A percentile compares a stretch with the other conserved stretches of the same genome.
phyloP scores from a whole-genome alignment of 2,888 invertebrate genomes.

The Branchipolynoe longqiensis region DNA sequence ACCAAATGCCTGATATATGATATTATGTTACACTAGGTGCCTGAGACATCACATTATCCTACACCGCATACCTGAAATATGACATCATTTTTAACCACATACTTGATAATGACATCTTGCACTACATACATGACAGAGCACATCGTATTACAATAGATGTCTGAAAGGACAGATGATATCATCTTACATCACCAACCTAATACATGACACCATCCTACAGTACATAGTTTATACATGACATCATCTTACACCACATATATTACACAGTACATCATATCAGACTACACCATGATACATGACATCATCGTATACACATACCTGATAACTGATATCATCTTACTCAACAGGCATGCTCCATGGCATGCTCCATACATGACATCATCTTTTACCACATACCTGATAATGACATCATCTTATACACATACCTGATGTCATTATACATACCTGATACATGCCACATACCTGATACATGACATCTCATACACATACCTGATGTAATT shows the following conservation, averaged over 20 bases:
- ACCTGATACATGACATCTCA: no score
- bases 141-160: constrained; percentile 66
- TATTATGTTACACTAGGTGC: background rate
- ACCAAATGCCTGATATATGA: background rate
- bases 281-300: background rate
- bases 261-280: background rate
- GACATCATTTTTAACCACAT: constrained; percentile 83
- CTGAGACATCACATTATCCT: background rate
- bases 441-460: background rate
- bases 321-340: constrained; percentile 85
- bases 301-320: constrained; percentile 82
- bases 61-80: constrained; percentile 84
- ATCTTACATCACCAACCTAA: background rate
- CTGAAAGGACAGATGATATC: no score
- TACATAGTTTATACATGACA: constrained; percentile 86
- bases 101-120: background rate
- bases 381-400: background rate
- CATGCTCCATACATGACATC: background rate
- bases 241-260: constrained; percentile 69
- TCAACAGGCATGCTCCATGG: background rate
- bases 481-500: background rate
- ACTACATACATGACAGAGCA: background rate
- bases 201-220: background rate
- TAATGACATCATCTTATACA: background rate
- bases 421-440: background rate